These are phyloP conservation scores for Danio kyathit DNA, from an alignment of 2,797 vertebrate species.

Conservation along the genomic window DNA sequence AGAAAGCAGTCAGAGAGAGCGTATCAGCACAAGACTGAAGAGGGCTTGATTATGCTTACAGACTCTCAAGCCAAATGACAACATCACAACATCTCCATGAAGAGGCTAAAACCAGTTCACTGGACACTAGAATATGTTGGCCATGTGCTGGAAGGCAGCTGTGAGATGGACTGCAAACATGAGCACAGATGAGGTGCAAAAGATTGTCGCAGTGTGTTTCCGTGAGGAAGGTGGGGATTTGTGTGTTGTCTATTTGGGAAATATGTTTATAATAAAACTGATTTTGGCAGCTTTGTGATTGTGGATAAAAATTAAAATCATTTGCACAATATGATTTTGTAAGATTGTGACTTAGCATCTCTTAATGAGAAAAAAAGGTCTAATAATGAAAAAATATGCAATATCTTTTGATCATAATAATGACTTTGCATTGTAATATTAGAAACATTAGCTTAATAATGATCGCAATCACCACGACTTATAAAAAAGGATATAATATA, in stretches of 20 bases:
- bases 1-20: slow-evolving; percentile 90
- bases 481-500: no score
- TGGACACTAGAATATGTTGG: background rate
- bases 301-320: background rate
- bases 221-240: background rate
- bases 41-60: slow-evolving; percentile 66
- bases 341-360: no score
- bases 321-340: no score
- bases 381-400: no score
- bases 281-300: background rate
- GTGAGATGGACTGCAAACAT: background rate
- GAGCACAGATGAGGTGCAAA: background rate
- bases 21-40: slow-evolving; percentile 81
- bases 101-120: background rate
- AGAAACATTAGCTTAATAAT: no score
- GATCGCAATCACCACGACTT: no score
- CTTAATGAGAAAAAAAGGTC: background rate
- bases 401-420: no score
- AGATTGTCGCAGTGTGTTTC: background rate
- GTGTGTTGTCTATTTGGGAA: background rate
- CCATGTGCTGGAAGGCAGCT: background rate
- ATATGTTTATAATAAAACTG: background rate
- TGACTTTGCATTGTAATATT: background rate
- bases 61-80: slow-evolving; percentile 71
- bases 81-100: background rate